Conservation (phyloP, 2,797 vertebrate species). For the Pelobates cultripes region DNA sequence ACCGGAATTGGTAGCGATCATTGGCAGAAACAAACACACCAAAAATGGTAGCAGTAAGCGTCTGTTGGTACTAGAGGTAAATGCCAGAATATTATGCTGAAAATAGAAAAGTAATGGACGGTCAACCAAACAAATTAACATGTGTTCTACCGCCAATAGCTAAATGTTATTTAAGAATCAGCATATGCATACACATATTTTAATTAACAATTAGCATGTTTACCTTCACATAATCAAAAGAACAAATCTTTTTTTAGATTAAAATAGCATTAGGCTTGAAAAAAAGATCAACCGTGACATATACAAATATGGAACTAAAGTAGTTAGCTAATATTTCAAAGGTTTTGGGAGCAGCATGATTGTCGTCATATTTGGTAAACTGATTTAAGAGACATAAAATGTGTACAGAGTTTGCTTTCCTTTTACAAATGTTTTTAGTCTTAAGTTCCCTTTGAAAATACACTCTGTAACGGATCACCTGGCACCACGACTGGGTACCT, state of each 20-base stretch:
- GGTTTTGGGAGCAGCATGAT: neutral
- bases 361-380: neutral
- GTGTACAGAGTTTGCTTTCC: neutral
- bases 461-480: no score
- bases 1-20: no score
- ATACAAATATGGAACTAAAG: neutral
- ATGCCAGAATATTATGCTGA: no score
- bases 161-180: no score
- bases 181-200: neutral
- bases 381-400: neutral
- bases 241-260: neutral
- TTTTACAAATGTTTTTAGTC: neutral
- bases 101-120: no score
- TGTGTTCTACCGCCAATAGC: no score
- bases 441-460: neutral
- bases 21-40: no score
- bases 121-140: no score
- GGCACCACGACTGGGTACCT: no score
- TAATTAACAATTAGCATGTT: conserved; percentile 9
- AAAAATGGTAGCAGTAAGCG: no score
- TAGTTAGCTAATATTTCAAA: neutral
- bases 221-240: neutral
- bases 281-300: neutral
- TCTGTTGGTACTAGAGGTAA: no score
- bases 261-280: neutral